A percentile compares a stretch with the other conserved stretches of the same genome.
Evolutionary conservation across 2,888 invertebrate species (phyloP).

Genomic region (Perizoma flavofasciatum): DNA sequence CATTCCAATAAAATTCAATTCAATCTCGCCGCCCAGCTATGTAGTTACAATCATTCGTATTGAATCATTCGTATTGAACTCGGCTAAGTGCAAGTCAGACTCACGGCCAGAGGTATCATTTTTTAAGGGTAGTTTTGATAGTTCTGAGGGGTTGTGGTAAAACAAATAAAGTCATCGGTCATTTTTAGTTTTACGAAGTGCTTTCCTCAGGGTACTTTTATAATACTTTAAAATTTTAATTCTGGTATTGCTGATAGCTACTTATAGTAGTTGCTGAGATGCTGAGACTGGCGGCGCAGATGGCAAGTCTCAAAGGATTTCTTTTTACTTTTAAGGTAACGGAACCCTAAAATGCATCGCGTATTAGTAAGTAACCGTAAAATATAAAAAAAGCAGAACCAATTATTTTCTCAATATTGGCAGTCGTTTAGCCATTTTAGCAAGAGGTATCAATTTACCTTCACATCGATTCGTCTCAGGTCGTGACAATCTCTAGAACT

Average conservation of each 20-base stretch:
- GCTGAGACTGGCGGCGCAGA: too few relatives aligned
- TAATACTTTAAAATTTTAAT: too few relatives aligned
- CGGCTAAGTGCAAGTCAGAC: too few relatives aligned
- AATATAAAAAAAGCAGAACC: slow-evolving; percentile 53
- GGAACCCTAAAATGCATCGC: slow-evolving; percentile 38
- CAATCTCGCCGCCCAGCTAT: slow-evolving; percentile 8
- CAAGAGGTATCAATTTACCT: slow-evolving; percentile 55
- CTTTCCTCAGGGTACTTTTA: too few relatives aligned
- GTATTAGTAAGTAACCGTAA: slow-evolving; percentile 40
- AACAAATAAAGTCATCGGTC: too few relatives aligned
- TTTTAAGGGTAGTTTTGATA: too few relatives aligned
- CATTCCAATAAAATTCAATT: slow-evolving; percentile 21
- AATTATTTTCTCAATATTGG: slow-evolving; percentile 56
- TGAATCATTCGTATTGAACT: slow-evolving; percentile 7
- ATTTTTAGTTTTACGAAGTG: too few relatives aligned
- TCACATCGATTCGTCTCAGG: slow-evolving; percentile 60
- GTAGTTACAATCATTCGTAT: slow-evolving; percentile 8
- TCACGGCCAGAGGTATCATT: too few relatives aligned
- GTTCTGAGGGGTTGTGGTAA: too few relatives aligned
- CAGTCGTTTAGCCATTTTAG: slow-evolving; percentile 62
- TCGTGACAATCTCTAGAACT: slow-evolving; percentile 53
- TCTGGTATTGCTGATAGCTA: too few relatives aligned
- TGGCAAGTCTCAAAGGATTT: too few relatives aligned
- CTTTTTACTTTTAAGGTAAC: neutral
- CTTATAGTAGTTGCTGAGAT: too few relatives aligned